Conservation (phyloP, 2,113 vertebrate genomes). For the Nannobrachium achirus region DNA sequence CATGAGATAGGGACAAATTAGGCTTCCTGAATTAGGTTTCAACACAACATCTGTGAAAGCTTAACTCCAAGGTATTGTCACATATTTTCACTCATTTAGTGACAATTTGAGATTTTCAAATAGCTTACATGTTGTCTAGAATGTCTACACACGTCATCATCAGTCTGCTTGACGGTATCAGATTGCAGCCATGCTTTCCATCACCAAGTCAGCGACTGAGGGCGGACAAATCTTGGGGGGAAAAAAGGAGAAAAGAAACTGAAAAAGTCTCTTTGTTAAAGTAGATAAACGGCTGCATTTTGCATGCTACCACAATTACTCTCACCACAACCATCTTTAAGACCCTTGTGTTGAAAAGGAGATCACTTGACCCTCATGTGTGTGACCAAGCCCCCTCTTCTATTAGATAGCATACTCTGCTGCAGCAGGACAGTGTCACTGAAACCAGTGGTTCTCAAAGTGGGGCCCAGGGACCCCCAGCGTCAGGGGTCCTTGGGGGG, state of each 20-base stretch:
- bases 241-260: conserved; percentile 45
- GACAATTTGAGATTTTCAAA: background rate
- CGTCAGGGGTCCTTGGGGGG: no score
- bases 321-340: conserved; percentile 71
- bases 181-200: no score
- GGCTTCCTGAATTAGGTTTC: no score
- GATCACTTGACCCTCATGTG: conserved; percentile 74
- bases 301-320: conserved; percentile 78
- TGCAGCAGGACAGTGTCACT: conserved; percentile 62
- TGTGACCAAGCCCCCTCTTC: conserved; percentile 59
- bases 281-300: conserved; percentile 76
- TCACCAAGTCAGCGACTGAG: conserved; percentile 38
- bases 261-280: conserved; percentile 77
- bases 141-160: no score
- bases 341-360: conserved; percentile 62
- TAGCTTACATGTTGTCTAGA: background rate
- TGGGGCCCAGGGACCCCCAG: no score
- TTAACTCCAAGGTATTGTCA: no score
- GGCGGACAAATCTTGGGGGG: conserved; percentile 42
- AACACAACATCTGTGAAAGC: no score
- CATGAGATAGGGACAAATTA: no score
- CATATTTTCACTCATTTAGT: no score
- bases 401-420: conserved; percentile 68
- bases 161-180: no score
- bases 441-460: conserved; percentile 45